phyloP scores from a whole-genome alignment of 64 coral and sea anemone species.

The Platygyra sinensis region DNA sequence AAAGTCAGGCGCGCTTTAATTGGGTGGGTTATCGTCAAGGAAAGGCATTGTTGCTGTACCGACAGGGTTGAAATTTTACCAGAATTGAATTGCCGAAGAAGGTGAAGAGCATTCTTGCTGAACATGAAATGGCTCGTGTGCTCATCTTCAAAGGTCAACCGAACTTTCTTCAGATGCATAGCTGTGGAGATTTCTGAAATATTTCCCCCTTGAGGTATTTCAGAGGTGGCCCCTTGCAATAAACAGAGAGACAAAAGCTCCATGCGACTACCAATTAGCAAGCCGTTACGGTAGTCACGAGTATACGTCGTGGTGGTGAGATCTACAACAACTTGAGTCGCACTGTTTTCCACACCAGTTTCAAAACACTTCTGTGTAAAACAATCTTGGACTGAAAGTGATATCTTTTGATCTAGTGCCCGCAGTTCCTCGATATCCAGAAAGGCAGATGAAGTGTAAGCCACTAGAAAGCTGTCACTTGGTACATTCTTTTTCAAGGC shows the following conservation, averaged over 20 bases:
- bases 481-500: neutral
- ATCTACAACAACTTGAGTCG: constrained; percentile 1
- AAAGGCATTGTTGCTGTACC: neutral
- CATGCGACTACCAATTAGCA: neutral
- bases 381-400: neutral
- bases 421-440: constrained; percentile 5
- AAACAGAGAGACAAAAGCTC: constrained; percentile 10
- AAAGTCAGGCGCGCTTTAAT: neutral
- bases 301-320: neutral
- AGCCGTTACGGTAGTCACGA: neutral
- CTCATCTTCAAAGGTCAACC: neutral
- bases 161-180: neutral
- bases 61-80: neutral
- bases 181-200: neutral
- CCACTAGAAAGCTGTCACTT: neutral
- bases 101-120: neutral
- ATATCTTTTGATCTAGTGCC: neutral
- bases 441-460: neutral
- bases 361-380: neutral
- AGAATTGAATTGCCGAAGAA: neutral
- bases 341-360: neutral
- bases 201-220: neutral
- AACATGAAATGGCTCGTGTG: neutral
- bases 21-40: neutral
- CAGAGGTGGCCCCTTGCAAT: neutral